Conservation (phyloP, 1,140 invertebrate genomes). For the Drosophila dunni region DNA sequence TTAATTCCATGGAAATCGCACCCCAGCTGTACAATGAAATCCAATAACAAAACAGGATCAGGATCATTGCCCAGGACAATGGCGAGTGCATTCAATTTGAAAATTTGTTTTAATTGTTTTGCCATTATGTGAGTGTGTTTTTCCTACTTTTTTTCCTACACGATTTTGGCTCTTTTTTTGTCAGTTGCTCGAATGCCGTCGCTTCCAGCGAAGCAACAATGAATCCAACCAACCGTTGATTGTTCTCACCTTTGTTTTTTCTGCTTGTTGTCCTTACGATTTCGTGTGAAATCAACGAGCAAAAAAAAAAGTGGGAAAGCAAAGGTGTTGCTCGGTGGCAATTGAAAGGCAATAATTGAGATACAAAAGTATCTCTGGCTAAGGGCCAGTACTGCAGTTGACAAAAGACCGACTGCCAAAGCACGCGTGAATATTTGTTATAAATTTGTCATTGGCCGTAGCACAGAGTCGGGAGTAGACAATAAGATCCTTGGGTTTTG, state of each 20-base stretch:
- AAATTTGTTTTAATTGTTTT: conserved; percentile 78
- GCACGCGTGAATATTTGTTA: conserved; percentile 82
- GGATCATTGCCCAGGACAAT: conserved; percentile 41
- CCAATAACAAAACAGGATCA: conserved; percentile 33
- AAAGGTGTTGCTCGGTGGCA: conserved; percentile 60
- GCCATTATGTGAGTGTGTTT: conserved; percentile 59
- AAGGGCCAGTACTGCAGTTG: conserved; percentile 13
- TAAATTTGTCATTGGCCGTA: conserved; percentile 68
- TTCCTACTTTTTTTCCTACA: conserved; percentile 21
- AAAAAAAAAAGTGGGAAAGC: conserved; percentile 12
- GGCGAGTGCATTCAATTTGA: conserved; percentile 57
- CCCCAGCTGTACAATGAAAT: conserved; percentile 11
- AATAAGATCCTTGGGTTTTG: conserved; percentile 1
- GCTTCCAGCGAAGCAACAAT: conserved; percentile 58
- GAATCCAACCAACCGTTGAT: conserved; percentile 18
- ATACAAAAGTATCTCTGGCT: conserved; percentile 18
- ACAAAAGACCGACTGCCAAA: conserved; percentile 75
- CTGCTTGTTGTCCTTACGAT: conserved; percentile 13
- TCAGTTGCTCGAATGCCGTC: conserved; percentile 37
- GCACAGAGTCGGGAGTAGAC: conserved; percentile 5
- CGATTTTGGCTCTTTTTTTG: conserved; percentile 29
- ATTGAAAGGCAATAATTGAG: conserved; percentile 77
- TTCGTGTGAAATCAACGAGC: conserved; percentile 66
- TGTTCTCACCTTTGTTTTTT: conserved; percentile 4
- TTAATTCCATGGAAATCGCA: conserved; percentile 73